Evolutionary conservation across 2,113 vertebrate species (phyloP), one percentile per base, ranked within the genome.

Genomic region (Sylvia atricapilla): DNA sequence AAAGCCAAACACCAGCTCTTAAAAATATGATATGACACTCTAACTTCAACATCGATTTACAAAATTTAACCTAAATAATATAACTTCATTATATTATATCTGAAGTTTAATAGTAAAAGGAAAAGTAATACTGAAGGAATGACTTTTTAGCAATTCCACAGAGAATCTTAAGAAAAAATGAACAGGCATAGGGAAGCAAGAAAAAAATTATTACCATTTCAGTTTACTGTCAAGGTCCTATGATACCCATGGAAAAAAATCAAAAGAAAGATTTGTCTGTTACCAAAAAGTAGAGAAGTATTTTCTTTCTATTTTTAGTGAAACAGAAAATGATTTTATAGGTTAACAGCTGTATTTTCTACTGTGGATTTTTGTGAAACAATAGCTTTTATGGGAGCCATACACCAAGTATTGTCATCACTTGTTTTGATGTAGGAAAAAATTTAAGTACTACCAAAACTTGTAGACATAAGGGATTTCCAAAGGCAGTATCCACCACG

Each of bases 161-260:
- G 41, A 33, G 19, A 60, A n/a, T 56, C 68, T 72, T 41, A 75
- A 50, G 15, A 46, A 56, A 70, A 70, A 22, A 21, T 25, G 9
- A 37, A 72, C 1, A 5, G 31, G 4, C 30, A 55, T 0, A 67
- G 10, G 1, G 9, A 85, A 15, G 22, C 0, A 1, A 50, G 27
- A 67, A 81, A 82, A 33, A 21, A 0, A 19, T 21, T 79, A 7
- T n/a, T n/a, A n/a, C n/a, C 88, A 41, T 6, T 77, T 68, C 15
- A 47, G 13, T 28, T 56, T 56, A 50, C 12, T 41, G 9, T 39
- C 39, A 62, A 7, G 9, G 20, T 9, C 20, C 33, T 37, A 53
- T 18, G 16, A 87, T 4, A 78, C 11, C 18, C 30, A 82, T 4
- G 5, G 18, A 75, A 19, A 6, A 6, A 93, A 60, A 13, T 44